A percentile compares a stretch with the other conserved stretches of the same genome.
These are phyloP conservation scores for Lophura nycthemera DNA, from an alignment of 2,113 vertebrate species.

Conservation along the genomic window DNA sequence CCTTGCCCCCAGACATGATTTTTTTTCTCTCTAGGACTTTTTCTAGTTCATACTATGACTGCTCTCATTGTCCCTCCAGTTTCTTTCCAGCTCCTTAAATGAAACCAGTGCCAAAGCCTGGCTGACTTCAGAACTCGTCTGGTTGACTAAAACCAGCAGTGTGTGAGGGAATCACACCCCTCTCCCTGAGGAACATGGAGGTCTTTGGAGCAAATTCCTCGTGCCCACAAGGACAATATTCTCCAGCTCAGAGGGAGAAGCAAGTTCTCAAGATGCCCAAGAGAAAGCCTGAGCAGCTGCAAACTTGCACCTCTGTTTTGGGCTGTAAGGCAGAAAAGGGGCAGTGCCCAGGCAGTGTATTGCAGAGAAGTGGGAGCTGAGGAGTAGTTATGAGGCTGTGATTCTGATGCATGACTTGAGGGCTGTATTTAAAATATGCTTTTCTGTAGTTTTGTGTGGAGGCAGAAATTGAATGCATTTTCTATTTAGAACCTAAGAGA, in stretches of 20 bases:
- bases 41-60: background rate
- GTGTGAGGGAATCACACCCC: background rate
- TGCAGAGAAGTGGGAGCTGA: background rate
- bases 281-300: accelerated
- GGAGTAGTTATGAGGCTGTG: background rate
- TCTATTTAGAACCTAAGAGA: background rate
- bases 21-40: background rate
- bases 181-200: background rate
- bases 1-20: background rate
- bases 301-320: background rate
- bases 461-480: background rate
- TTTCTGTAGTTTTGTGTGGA: background rate
- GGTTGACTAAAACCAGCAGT: background rate
- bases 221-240: background rate
- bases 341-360: background rate
- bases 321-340: accelerated
- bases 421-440: background rate
- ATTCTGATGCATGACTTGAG: background rate
- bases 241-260: background rate
- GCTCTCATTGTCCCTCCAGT: background rate
- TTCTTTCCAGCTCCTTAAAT: background rate
- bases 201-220: background rate
- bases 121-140: background rate
- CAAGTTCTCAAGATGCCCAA: background rate
- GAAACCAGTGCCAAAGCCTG: background rate